Evolutionary conservation across 2,888 invertebrate genomes (phyloP).

Genomic region (Tortrix viridana): DNA sequence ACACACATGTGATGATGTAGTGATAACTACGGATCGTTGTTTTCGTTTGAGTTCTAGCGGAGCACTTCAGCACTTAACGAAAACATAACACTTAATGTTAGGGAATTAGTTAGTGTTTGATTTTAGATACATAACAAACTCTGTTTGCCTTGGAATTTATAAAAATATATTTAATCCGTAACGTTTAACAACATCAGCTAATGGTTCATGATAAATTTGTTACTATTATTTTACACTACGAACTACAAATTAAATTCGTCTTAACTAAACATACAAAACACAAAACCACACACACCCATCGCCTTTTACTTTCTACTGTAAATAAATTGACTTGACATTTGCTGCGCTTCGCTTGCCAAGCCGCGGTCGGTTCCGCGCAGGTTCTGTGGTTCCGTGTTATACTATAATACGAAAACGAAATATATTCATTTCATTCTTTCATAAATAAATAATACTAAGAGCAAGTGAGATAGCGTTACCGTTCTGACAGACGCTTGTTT

Average conservation of each 20-base stretch:
- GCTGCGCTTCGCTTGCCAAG: constrained; percentile 25
- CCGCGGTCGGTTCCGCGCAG: too few relatives aligned
- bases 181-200: constrained; percentile 24
- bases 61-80: constrained; percentile 33
- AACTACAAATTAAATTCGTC: constrained; percentile 50
- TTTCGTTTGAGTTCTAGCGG: constrained; percentile 37
- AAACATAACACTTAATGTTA: constrained; percentile 39
- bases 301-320: constrained; percentile 72
- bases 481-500: not conserved
- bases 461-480: constrained; percentile 9
- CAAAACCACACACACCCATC: constrained; percentile 78
- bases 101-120: constrained; percentile 37
- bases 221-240: constrained; percentile 34
- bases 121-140: constrained; percentile 39
- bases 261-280: constrained; percentile 51
- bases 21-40: constrained; percentile 28
- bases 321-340: constrained; percentile 63
- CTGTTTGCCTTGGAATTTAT: constrained; percentile 38
- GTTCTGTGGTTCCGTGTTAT: too few relatives aligned
- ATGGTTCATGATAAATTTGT: constrained; percentile 17
- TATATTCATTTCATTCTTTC: too few relatives aligned
- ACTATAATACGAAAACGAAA: too few relatives aligned
- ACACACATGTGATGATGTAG: constrained; percentile 34
- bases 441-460: too few relatives aligned
- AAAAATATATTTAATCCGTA: constrained; percentile 41